A percentile compares a stretch with the other conserved stretches of the same genome.
These are phyloP conservation scores for Piprites chloris DNA, from an alignment of 2,113 vertebrate species.

Conservation along the genomic window DNA sequence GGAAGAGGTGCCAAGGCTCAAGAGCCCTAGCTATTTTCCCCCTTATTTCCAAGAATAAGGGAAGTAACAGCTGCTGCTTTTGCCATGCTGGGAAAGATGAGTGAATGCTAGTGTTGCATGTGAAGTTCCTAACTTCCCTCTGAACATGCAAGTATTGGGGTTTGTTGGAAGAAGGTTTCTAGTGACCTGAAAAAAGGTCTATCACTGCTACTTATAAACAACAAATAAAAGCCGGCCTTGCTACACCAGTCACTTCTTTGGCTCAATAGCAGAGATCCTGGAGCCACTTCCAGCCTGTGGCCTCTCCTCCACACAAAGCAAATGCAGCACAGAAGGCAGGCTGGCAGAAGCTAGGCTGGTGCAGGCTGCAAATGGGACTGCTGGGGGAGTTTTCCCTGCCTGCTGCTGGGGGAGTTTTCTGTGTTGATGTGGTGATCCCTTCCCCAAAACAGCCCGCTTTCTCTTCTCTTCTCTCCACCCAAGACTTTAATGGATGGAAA, in stretches of 20 bases:
- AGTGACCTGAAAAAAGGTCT: background rate
- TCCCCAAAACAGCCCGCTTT: background rate
- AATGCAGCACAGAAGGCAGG: background rate
- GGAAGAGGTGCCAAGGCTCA: background rate
- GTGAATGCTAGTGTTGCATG: background rate
- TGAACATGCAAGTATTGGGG: background rate
- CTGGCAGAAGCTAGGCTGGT: background rate
- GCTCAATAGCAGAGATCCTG: background rate
- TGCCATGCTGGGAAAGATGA: background rate
- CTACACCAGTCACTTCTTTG: background rate
- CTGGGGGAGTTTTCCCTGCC: background rate
- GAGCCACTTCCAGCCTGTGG: background rate
- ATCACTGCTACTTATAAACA: background rate
- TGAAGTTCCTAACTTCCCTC: background rate
- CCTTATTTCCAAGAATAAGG: slow-evolving; percentile 23
- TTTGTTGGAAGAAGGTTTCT: background rate
- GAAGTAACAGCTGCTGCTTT: background rate
- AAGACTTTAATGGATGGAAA: background rate
- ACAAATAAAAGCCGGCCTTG: background rate
- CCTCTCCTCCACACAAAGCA: background rate
- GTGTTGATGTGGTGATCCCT: background rate
- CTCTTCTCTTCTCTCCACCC: background rate
- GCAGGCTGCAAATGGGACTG: background rate
- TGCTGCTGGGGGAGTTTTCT: background rate
- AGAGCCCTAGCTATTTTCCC: background rate